Conservation (phyloP, 2,888 invertebrate species). For the Ametastegia equiseti region DNA sequence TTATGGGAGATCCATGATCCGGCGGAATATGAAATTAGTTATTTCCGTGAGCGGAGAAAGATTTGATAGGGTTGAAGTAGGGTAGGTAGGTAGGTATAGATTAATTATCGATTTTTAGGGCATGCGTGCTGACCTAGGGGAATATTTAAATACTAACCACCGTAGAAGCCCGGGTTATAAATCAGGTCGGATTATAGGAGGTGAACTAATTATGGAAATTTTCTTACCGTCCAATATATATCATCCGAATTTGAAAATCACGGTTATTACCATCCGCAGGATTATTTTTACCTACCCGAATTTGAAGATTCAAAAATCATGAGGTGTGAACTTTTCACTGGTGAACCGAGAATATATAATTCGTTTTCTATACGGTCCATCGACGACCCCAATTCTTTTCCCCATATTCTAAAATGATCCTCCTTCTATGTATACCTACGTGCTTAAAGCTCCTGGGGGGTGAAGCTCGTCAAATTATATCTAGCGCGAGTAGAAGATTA, state of each 20-base stretch:
- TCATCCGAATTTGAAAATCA: constrained; percentile 23
- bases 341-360: not conserved
- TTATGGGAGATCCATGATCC: not conserved
- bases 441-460: constrained; percentile 13
- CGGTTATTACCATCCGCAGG: constrained; percentile 3
- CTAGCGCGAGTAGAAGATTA: constrained; percentile 28
- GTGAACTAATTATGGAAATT: constrained; percentile 48
- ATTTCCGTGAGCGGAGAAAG: constrained; percentile 50
- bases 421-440: not conserved
- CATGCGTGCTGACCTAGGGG: constrained; percentile 65
- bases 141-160: constrained; percentile 64
- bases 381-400: not conserved
- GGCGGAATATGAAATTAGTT: constrained; percentile 18
- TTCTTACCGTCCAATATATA: not conserved
- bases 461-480: constrained; percentile 29
- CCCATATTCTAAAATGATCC: too few relatives aligned
- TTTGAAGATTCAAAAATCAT: not conserved
- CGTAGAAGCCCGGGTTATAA: constrained; percentile 40
- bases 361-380: not conserved
- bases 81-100: constrained; percentile 55
- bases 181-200: constrained; percentile 26
- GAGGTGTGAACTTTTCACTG: not conserved
- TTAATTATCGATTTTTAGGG: constrained; percentile 62
- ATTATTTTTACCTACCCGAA: not conserved
- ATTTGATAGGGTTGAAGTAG: not conserved